phyloP scores from a whole-genome alignment of 2,113 vertebrate species.

The Syngnathus floridae region DNA sequence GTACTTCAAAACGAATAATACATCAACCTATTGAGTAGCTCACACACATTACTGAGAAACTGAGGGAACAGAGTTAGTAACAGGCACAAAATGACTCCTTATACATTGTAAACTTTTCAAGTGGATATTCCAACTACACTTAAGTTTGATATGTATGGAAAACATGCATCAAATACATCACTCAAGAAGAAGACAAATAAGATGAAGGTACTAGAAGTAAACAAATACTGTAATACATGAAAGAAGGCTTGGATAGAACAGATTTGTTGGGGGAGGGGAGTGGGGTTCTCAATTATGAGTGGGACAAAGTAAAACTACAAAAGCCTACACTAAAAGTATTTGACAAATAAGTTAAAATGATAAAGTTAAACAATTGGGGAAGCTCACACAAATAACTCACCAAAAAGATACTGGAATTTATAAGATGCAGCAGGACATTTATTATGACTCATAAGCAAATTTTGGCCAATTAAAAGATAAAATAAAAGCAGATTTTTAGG shows the following conservation, averaged over 20 bases:
- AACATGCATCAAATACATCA: slow-evolving; percentile 1
- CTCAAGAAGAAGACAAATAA: neutral
- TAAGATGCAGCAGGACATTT: neutral
- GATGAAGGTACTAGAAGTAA: neutral
- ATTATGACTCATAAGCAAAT: neutral
- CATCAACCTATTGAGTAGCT: slow-evolving; percentile 48
- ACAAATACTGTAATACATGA: neutral
- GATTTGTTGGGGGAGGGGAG: neutral
- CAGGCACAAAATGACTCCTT: slow-evolving; percentile 65
- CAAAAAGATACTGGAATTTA: neutral
- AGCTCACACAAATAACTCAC: neutral
- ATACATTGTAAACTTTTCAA: slow-evolving; percentile 59
- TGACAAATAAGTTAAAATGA: neutral
- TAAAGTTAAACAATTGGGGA: neutral
- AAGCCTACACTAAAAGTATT: too few species aligned
- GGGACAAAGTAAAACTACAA: neutral
- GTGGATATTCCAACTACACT: slow-evolving; percentile 23
- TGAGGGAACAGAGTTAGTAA: slow-evolving; percentile 39
- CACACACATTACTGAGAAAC: slow-evolving; percentile 40
- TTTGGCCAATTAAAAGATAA: neutral
- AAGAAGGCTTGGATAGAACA: neutral
- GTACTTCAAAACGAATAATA: slow-evolving; percentile 7
- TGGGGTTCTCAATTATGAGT: neutral
- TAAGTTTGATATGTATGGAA: slow-evolving; percentile 1
- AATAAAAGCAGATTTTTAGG: neutral